Evolutionary conservation across 2,113 vertebrate genomes (phyloP).

Genomic region (Thinocorus orbignyianus): DNA sequence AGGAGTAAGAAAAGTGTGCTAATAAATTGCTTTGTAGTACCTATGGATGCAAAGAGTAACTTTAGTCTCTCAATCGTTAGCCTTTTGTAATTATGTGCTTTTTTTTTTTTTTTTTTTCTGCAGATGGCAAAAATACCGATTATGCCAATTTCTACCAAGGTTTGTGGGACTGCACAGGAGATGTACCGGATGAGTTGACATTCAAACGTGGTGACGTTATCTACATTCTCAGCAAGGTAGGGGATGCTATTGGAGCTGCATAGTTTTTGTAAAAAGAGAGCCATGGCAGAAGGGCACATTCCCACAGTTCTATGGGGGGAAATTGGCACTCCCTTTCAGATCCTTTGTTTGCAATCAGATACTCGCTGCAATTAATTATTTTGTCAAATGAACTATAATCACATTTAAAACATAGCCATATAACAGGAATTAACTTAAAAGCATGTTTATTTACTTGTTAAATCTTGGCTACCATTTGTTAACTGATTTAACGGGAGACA

Average conservation of each 20-base stretch:
- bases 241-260: neutral
- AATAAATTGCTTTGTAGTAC: neutral
- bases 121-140: constrained; percentile 85
- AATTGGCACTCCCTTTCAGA: constrained; percentile 69
- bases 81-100: neutral
- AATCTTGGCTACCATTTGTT: constrained; percentile 70
- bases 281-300: constrained; percentile 26
- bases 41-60: neutral
- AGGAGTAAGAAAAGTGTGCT: neutral
- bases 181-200: constrained; percentile 87
- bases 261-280: neutral
- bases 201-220: constrained; percentile 93
- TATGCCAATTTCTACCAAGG: constrained; percentile 94
- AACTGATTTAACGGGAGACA: constrained; percentile 69
- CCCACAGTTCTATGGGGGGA: constrained; percentile 16
- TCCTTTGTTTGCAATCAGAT: constrained; percentile 73
- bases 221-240: constrained; percentile 97
- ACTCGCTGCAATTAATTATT: constrained; percentile 78
- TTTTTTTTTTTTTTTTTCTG: neutral
- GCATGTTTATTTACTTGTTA: constrained; percentile 77
- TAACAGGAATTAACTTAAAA: constrained; percentile 81
- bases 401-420: constrained; percentile 75
- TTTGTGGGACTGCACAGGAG: constrained; percentile 90
- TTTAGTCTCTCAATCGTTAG: neutral
- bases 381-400: constrained; percentile 82